A percentile compares a stretch with the other conserved stretches of the same genome.
Evolutionary conservation across 2,797 vertebrate genomes (phyloP).

Genomic region (Kryptopterus vitreolus): DNA sequence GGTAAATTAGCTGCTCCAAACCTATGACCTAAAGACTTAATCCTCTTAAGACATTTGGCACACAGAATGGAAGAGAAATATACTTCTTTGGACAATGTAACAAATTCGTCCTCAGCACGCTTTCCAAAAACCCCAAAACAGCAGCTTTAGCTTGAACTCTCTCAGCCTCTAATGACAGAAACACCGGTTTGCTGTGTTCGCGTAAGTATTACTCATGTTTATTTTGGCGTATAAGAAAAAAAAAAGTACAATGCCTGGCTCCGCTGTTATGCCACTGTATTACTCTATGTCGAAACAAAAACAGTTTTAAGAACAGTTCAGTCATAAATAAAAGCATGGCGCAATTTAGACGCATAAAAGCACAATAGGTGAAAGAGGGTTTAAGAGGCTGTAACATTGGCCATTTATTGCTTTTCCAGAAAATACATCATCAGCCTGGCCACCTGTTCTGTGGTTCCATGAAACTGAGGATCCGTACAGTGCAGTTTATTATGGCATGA

Average conservation of each 20-base stretch:
- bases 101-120: slow-evolving; percentile 20
- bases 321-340: slow-evolving; percentile 3
- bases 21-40: slow-evolving; percentile 51
- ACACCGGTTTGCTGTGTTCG: slow-evolving; percentile 13
- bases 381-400: slow-evolving; percentile 33
- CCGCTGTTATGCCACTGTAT: slow-evolving; percentile 15
- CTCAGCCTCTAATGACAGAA: slow-evolving; percentile 27
- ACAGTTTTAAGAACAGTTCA: slow-evolving; percentile 13
- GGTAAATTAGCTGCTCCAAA: slow-evolving; percentile 32
- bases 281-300: slow-evolving; percentile 10
- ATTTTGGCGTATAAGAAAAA: slow-evolving; percentile 15
- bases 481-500: slow-evolving; percentile 10
- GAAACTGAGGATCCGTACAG: neutral
- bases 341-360: slow-evolving; percentile 22
- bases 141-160: slow-evolving; percentile 20
- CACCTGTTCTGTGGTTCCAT: slow-evolving; percentile 55
- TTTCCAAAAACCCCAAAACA: slow-evolving; percentile 19
- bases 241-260: slow-evolving; percentile 16
- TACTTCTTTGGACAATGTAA: slow-evolving; percentile 25
- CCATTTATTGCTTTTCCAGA: slow-evolving; percentile 64
- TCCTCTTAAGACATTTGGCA: slow-evolving; percentile 50
- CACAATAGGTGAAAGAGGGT: slow-evolving; percentile 9
- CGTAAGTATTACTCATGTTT: slow-evolving; percentile 29
- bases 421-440: slow-evolving; percentile 57
- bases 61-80: slow-evolving; percentile 20